A percentile compares a stretch with the other conserved stretches of the same genome.
These are phyloP conservation scores for Brachymystax lenok DNA, from an alignment of 2,797 vertebrate species.

Conservation along the genomic window DNA sequence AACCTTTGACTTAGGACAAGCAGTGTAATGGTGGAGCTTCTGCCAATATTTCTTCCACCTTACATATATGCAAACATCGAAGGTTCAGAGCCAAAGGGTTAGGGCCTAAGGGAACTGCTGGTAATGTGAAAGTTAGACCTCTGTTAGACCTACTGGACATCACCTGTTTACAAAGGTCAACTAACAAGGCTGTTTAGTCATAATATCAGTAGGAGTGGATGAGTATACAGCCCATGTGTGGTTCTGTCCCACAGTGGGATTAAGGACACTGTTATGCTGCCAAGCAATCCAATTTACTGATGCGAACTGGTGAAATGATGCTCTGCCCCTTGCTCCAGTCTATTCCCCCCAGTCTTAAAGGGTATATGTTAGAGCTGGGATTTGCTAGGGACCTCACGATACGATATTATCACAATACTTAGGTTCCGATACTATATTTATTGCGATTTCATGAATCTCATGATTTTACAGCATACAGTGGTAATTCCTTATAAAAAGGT, in stretches of 20 bases:
- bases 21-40: background rate
- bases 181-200: background rate
- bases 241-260: background rate
- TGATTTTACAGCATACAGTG: too few relatives aligned
- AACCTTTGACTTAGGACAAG: background rate
- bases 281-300: slow-evolving; percentile 8
- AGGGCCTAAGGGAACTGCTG: too few relatives aligned
- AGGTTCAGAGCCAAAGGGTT: background rate
- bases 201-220: background rate
- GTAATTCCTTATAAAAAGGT: too few relatives aligned
- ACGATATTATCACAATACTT: too few relatives aligned
- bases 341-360: background rate
- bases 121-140: background rate
- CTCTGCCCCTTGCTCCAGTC: slow-evolving; percentile 2
- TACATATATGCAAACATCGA: background rate
- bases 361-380: too few relatives aligned
- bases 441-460: too few relatives aligned
- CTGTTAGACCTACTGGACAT: slow-evolving; percentile 60
- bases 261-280: background rate
- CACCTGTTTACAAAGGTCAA: slow-evolving; percentile 46
- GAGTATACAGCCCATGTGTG: background rate
- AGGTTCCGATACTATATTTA: too few relatives aligned
- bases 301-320: slow-evolving; percentile 33
- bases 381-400: too few relatives aligned
- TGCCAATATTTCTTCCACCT: background rate